phyloP scores from a whole-genome alignment of 1,140 invertebrate genomes.

The Halesus radiatus region DNA sequence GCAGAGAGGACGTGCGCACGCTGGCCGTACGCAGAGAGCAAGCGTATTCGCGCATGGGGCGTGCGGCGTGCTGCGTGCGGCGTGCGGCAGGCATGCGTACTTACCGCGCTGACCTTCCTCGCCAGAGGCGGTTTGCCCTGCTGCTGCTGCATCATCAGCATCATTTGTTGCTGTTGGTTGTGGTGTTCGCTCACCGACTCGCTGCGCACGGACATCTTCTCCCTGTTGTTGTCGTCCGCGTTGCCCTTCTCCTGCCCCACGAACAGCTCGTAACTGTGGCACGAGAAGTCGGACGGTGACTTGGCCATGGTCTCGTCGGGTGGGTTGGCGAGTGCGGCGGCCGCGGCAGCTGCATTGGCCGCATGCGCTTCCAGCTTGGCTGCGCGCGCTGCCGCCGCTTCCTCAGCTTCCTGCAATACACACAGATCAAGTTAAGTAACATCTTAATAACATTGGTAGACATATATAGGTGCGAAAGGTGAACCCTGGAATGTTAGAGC shows the following conservation, averaged over 20 bases:
- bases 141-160: constrained; percentile 66
- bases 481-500: too few relatives aligned
- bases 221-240: constrained; percentile 89
- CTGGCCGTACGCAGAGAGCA: neutral
- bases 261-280: constrained; percentile 91
- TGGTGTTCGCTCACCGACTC: constrained; percentile 89
- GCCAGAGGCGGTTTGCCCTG: constrained; percentile 73
- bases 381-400: constrained; percentile 81
- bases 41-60: neutral
- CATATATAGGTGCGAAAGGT: too few relatives aligned
- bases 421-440: neutral
- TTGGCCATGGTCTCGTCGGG: constrained; percentile 77
- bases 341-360: constrained; percentile 71
- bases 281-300: constrained; percentile 90
- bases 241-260: constrained; percentile 88
- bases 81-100: constrained; percentile 69
- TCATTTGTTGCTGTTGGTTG: constrained; percentile 68
- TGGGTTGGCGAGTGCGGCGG: constrained; percentile 74
- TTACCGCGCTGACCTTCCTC: constrained; percentile 92
- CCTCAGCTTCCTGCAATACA: constrained; percentile 81
- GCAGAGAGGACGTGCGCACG: too few relatives aligned
- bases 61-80: constrained; percentile 33
- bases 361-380: constrained; percentile 73
- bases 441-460: too few relatives aligned
- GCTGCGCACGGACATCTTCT: constrained; percentile 91